Conservation (phyloP, 2,888 invertebrate genomes). For the Anarsia innoxiella region DNA sequence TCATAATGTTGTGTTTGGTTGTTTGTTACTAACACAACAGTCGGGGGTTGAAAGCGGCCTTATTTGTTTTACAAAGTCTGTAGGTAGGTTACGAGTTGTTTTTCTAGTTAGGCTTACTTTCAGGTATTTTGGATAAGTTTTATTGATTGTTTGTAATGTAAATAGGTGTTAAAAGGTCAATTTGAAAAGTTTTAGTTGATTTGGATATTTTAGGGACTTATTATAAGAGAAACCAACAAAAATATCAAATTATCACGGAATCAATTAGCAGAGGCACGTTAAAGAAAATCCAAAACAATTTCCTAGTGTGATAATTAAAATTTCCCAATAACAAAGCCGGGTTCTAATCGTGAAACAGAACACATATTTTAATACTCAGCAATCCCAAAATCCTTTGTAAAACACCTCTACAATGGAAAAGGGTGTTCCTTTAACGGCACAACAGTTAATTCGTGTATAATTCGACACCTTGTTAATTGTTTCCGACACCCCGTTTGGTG, state of each 20-base stretch:
- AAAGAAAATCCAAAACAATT: too few species aligned
- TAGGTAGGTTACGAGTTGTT: too few species aligned
- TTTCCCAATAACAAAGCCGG: constrained; percentile 36
- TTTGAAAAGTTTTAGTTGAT: too few species aligned
- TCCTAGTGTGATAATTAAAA: constrained; percentile 39
- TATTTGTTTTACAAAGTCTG: constrained; percentile 9
- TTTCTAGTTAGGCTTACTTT: too few species aligned
- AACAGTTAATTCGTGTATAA: constrained; percentile 74
- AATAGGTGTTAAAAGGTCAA: too few species aligned
- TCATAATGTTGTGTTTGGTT: constrained; percentile 70
- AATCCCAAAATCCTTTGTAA: constrained; percentile 71
- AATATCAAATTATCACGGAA: too few species aligned
- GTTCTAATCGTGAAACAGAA: constrained; percentile 59
- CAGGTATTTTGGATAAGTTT: too few species aligned
- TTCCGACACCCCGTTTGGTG: constrained; percentile 70
- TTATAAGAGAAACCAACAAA: too few species aligned
- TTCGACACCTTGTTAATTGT: constrained; percentile 77
- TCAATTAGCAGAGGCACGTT: too few species aligned
- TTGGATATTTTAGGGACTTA: too few species aligned
- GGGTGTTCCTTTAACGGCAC: constrained; percentile 70
- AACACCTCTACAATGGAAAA: constrained; percentile 67
- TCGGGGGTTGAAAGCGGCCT: neutral
- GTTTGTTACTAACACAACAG: constrained; percentile 27
- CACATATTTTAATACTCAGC: constrained; percentile 71
- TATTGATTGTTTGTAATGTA: too few species aligned